Conservation (phyloP, 1,140 invertebrate genomes). For the Danaus melanippus region DNA sequence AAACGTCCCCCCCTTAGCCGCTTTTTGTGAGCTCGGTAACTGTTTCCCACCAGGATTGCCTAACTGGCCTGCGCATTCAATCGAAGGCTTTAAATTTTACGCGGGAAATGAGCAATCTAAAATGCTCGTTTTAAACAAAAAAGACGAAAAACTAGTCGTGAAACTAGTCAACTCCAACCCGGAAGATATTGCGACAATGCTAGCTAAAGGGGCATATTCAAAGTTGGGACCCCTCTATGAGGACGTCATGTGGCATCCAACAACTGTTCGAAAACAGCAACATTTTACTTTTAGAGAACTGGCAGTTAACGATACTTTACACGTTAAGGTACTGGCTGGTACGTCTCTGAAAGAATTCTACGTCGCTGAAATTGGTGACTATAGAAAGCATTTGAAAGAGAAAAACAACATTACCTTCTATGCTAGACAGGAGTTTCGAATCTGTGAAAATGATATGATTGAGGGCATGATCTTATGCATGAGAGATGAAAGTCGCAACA, state of each 20-base stretch:
- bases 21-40: conserved; percentile 7
- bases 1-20: conserved; percentile 8
- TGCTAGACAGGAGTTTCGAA: conserved; percentile 7
- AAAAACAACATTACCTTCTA: conserved; percentile 10
- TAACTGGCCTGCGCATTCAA: neutral
- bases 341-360: conserved; percentile 16
- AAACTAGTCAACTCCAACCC: conserved; percentile 7
- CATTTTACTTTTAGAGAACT: conserved; percentile 14
- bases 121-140: conserved; percentile 9
- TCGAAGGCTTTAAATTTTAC: conserved; percentile 6
- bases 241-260: conserved; percentile 4
- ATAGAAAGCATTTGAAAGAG: conserved; percentile 7
- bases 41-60: conserved; percentile 7
- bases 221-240: conserved; percentile 4
- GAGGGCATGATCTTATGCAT: conserved; percentile 13
- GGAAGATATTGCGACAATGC: conserved; percentile 9
- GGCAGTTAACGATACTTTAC: conserved; percentile 11
- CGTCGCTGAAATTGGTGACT: conserved; percentile 16
- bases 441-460: conserved; percentile 5
- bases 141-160: conserved; percentile 9
- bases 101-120: neutral
- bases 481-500: conserved; percentile 6
- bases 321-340: conserved; percentile 15
- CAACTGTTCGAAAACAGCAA: neutral
- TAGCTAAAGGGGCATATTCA: conserved; percentile 7